Evolutionary conservation across 2,888 invertebrate genomes (phyloP).

Genomic region (Parnassius glacialis): DNA sequence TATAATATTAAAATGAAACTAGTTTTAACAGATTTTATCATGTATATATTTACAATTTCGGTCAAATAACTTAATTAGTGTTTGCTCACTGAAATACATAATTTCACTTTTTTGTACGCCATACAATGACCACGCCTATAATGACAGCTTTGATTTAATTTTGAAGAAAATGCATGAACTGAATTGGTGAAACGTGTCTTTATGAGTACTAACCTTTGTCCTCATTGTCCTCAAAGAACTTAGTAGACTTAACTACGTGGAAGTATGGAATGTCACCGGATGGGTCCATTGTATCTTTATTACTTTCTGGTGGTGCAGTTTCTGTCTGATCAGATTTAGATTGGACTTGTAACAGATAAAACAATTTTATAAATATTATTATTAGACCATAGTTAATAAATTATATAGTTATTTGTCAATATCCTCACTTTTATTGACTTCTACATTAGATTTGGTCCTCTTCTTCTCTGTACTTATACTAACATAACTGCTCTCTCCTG

Average conservation of each 20-base stretch:
- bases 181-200: too few relatives aligned
- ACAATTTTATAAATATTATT: background rate
- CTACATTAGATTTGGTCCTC: conserved; percentile 42
- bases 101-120: too few relatives aligned
- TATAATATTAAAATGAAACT: too few relatives aligned
- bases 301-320: conserved; percentile 15
- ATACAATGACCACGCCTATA: too few relatives aligned
- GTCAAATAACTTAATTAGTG: too few relatives aligned
- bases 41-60: too few relatives aligned
- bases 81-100: too few relatives aligned
- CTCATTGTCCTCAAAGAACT: conserved; percentile 50
- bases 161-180: too few relatives aligned
- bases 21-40: too few relatives aligned
- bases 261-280: conserved; percentile 44
- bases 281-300: conserved; percentile 28
- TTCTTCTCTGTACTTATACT: conserved; percentile 48
- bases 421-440: conserved; percentile 39
- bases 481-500: conserved; percentile 42
- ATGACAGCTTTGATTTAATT: too few relatives aligned
- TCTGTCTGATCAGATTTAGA: conserved; percentile 9
- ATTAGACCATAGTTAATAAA: background rate
- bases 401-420: too few relatives aligned
- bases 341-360: background rate
- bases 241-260: conserved; percentile 53
- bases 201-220: conserved; percentile 27